phyloP scores from a whole-genome alignment of 2,888 invertebrate species.

The Phrixothrix hirtus region DNA sequence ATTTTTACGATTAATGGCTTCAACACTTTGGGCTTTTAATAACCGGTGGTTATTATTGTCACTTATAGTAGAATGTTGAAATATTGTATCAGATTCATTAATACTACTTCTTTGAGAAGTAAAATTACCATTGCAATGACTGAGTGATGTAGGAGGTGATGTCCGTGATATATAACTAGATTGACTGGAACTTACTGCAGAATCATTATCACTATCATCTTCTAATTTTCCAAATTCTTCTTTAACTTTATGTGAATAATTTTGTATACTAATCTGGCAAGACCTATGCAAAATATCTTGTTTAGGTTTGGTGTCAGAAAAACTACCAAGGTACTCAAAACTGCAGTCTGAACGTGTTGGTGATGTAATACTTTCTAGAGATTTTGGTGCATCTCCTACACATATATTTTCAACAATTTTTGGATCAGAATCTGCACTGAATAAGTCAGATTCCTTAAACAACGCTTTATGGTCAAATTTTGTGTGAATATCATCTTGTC shows the following conservation, averaged over 20 bases:
- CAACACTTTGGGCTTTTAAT: constrained; percentile 77
- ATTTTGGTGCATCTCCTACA: constrained; percentile 58
- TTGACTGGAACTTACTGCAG: constrained; percentile 83
- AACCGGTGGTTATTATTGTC: constrained; percentile 62
- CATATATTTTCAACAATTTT: constrained; percentile 36
- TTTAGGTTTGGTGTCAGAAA: constrained; percentile 5
- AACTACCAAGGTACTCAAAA: constrained; percentile 55
- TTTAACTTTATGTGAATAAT: constrained; percentile 7
- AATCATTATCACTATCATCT: constrained; percentile 84
- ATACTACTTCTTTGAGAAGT: constrained; percentile 7
- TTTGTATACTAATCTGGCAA: neutral
- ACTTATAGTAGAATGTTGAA: constrained; percentile 29
- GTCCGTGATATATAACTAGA: constrained; percentile 78
- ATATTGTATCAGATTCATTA: constrained; percentile 18
- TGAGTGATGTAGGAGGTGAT: constrained; percentile 74
- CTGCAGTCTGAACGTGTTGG: constrained; percentile 63
- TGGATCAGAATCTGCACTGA: too few relatives aligned
- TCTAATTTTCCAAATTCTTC: constrained; percentile 39
- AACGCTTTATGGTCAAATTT: too few relatives aligned
- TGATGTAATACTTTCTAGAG: constrained; percentile 63
- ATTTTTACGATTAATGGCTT: constrained; percentile 83
- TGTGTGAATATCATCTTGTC: too few relatives aligned
- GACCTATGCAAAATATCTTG: neutral
- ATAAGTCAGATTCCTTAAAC: too few relatives aligned
- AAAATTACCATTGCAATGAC: constrained; percentile 31